phyloP scores from a whole-genome alignment of 2,888 invertebrate genomes.

The Thymelicus sylvestris region DNA sequence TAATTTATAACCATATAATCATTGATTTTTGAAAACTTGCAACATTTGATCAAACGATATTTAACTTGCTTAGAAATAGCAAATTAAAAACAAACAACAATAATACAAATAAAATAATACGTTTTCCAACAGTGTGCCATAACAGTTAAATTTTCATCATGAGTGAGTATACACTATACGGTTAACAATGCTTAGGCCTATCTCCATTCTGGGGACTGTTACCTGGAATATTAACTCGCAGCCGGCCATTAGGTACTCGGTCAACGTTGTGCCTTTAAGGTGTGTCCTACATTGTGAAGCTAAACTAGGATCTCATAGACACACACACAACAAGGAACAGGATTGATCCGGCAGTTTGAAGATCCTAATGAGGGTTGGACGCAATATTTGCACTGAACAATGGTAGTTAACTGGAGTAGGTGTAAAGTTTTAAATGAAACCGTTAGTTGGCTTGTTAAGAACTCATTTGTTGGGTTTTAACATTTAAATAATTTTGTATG shows the following conservation, averaged over 20 bases:
- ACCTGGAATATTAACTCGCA: constrained; percentile 71
- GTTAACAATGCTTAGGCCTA: too few species aligned
- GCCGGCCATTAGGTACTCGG: constrained; percentile 61
- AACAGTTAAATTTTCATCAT: background rate
- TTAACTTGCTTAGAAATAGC: too few species aligned
- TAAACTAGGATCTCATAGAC: constrained; percentile 1
- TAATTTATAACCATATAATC: too few species aligned
- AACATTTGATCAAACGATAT: too few species aligned
- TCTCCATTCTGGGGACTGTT: constrained; percentile 12
- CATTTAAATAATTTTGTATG: background rate
- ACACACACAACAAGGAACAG: background rate
- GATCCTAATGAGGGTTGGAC: constrained; percentile 16
- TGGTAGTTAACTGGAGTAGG: background rate
- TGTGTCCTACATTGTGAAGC: constrained; percentile 42
- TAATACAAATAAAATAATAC: too few species aligned
- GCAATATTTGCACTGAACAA: background rate
- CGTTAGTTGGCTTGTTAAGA: background rate
- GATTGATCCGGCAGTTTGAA: constrained; percentile 31
- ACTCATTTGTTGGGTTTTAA: background rate
- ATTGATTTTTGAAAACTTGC: too few species aligned
- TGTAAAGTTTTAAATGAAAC: background rate
- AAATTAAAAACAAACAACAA: too few species aligned
- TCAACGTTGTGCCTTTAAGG: constrained; percentile 44
- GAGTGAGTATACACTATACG: too few species aligned
- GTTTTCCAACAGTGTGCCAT: too few species aligned